Evolutionary conservation across 2,797 vertebrate species (phyloP).

Genomic region (Falco concolor): DNA sequence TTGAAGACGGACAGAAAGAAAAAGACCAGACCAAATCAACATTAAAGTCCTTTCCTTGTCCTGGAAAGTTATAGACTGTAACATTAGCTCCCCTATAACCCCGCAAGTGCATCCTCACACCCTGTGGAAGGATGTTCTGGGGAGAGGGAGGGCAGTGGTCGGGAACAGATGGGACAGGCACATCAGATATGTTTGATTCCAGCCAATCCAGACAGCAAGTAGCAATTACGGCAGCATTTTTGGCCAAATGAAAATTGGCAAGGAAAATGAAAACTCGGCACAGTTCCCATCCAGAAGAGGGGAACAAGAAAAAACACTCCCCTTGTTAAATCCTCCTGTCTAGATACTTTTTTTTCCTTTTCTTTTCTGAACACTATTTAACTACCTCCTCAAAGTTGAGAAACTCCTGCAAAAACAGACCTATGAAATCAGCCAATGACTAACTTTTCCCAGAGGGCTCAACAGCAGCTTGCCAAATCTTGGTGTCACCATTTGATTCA

Average conservation of each 20-base stretch:
- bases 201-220: not conserved
- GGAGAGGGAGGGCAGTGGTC: not conserved
- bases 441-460: not conserved
- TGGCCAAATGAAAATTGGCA: not conserved
- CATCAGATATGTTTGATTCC: not conserved
- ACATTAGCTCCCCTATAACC: not conserved
- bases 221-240: not conserved
- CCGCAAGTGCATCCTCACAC: not conserved
- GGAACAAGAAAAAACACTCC: not conserved
- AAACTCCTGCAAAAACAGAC: not conserved
- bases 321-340: not conserved
- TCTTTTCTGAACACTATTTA: not conserved
- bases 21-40: not conserved
- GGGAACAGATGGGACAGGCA: not conserved
- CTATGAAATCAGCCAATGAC: not conserved
- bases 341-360: not conserved
- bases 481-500: not conserved
- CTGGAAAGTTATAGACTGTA: not conserved
- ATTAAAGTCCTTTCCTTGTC: not conserved
- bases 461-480: not conserved
- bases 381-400: not conserved
- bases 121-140: not conserved
- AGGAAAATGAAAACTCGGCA: not conserved
- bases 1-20: not conserved
- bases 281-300: not conserved